A percentile compares a stretch with the other conserved stretches of the same genome.
phyloP scores from a whole-genome alignment of 1,140 invertebrate genomes.

The Sinonovacula constricta region DNA sequence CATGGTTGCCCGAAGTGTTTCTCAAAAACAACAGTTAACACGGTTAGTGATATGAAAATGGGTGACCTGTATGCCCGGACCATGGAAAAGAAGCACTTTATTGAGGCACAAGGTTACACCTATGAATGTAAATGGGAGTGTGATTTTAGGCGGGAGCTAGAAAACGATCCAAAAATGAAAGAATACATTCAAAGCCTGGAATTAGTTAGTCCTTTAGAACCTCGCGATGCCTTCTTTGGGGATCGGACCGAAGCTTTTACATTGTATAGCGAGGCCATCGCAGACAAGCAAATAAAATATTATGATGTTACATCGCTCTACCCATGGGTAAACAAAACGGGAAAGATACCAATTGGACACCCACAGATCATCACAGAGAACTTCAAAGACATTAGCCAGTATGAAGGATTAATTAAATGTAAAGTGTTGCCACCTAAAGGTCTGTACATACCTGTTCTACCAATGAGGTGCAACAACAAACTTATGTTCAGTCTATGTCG shows the following conservation, averaged over 20 bases:
- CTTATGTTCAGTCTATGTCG: not conserved
- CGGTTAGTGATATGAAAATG: conserved; percentile 18
- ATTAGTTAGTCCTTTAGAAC: too few species aligned
- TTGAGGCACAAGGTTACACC: not conserved
- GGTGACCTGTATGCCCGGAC: conserved; percentile 40
- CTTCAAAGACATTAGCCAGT: too few species aligned
- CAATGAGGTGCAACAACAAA: not conserved
- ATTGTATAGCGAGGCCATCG: not conserved
- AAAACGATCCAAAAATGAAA: not conserved
- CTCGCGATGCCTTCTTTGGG: too few species aligned
- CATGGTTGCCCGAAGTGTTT: too few species aligned
- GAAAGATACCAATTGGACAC: too few species aligned
- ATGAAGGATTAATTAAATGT: too few species aligned
- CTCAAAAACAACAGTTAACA: conserved; percentile 8
- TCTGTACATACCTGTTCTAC: not conserved
- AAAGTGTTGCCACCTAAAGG: too few species aligned
- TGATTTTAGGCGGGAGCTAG: conserved; percentile 5
- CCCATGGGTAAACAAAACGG: conserved; percentile 1
- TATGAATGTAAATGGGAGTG: conserved; percentile 24
- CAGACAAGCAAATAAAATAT: not conserved
- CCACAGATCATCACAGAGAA: too few species aligned
- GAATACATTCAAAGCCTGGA: not conserved
- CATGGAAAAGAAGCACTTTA: conserved; percentile 22
- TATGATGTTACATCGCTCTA: too few species aligned
- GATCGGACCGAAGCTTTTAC: conserved; percentile 1